Evolutionary conservation across 2,113 vertebrate genomes (phyloP), one percentile per base, ranked within the genome.

Genomic region (Notiomystis cincta): DNA sequence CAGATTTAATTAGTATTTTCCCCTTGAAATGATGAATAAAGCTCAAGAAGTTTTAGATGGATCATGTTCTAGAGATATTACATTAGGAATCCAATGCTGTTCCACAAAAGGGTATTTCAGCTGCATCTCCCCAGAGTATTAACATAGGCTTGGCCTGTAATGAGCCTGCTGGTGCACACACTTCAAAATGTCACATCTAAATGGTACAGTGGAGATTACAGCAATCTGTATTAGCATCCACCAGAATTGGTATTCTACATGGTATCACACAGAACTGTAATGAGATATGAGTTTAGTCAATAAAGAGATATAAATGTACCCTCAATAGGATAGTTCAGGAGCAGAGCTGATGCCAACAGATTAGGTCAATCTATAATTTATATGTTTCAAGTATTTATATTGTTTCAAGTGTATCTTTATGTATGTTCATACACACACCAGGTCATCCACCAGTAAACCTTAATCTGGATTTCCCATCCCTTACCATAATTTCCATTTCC

Each of bases 1-100:
- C 79, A 89, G 45, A 93, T 94, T 95, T 96, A 97, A 96, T 97
- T 97, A 96, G 54, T 38, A 89, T 84, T 87, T 93, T 78, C n/a
- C 5, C 50, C 35, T 90, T 83, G 87, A 94, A 96, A 90, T 76
- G 33, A 54, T 73, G 66, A 97, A 93, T 54, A 80, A 88, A 90
- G 15, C 58, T 92, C 79, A 88, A 75, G 80, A 87, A 96, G 33
- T 92, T 96, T 97, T 87, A 96, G 86, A 56, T 70, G 25, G 44
- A 90, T 94, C 42, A 37, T 65, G 24, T 88, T 83, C 78, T 73
- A 67, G 64, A 79, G 51, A 91, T 91, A 96, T 82, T 91, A 61
- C 54, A 65, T 87, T 93, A 88, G 20, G 77, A 69, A 84, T 85
- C 90, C 37, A 85, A 62, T 66, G 12, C 35, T 31, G 70, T 93